Conservation (phyloP, 2,888 invertebrate species). For the Baronia brevicornis region DNA sequence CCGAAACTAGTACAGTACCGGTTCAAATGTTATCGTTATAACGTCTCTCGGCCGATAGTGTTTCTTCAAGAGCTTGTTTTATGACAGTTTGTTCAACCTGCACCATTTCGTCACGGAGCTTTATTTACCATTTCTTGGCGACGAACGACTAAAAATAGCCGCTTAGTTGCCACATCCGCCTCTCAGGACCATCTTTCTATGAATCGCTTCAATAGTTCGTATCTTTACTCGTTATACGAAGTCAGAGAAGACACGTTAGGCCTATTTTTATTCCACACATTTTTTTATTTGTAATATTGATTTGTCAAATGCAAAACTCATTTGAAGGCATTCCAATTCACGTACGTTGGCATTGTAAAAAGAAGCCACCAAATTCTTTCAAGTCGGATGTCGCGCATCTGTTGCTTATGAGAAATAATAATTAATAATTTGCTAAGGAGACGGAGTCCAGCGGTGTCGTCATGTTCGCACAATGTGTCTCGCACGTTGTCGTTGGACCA, state of each 20-base stretch:
- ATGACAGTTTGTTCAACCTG: conserved; percentile 66
- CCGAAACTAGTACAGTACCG: conserved; percentile 57
- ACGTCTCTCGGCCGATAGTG: conserved; percentile 47
- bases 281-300: too few species aligned
- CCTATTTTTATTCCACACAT: too few species aligned
- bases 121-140: conserved; percentile 50
- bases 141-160: conserved; percentile 40
- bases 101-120: conserved; percentile 41
- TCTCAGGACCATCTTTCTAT: conserved; percentile 31
- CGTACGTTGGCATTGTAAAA: too few species aligned
- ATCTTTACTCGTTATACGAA: conserved; percentile 29
- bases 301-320: too few species aligned
- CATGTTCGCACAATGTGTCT: conserved; percentile 69
- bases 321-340: conserved; percentile 4
- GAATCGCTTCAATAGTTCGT: conserved; percentile 31
- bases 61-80: conserved; percentile 39
- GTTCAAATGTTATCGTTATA: conserved; percentile 56
- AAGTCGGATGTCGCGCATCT: conserved; percentile 70
- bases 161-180: conserved; percentile 39
- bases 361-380: conserved; percentile 27
- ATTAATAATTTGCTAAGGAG: conserved; percentile 66
- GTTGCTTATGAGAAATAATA: conserved; percentile 64
- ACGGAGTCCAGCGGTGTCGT: conserved; percentile 30
- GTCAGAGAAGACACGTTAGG: too few species aligned
- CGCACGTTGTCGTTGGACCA: conserved; percentile 46